A percentile compares a stretch with the other conserved stretches of the same genome.
Evolutionary conservation across 2,888 invertebrate genomes (phyloP).

Genomic region (Drosophila quinaria): DNA sequence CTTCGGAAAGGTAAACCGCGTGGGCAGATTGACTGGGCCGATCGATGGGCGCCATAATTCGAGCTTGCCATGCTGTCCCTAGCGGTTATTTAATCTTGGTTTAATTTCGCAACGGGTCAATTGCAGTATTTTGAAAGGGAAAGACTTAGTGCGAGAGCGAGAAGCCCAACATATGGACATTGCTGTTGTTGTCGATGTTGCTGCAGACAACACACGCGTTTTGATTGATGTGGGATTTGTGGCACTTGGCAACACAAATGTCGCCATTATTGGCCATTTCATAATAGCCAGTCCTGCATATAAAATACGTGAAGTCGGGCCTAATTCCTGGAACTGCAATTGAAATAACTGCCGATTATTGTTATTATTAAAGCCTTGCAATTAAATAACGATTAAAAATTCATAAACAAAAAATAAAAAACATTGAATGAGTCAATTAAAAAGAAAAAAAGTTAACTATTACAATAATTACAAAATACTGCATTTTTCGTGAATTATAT

Average conservation of each 20-base stretch:
- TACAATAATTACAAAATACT: background rate
- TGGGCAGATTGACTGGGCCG: slow-evolving; percentile 41
- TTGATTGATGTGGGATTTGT: slow-evolving; percentile 83
- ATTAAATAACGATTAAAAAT: slow-evolving; percentile 39
- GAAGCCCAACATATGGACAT: background rate
- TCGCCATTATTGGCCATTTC: slow-evolving; percentile 2
- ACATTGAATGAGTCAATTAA: background rate
- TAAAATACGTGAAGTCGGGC: slow-evolving; percentile 2
- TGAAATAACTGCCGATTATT: slow-evolving; percentile 23
- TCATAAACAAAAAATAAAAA: slow-evolving; percentile 13
- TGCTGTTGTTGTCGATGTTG: slow-evolving; percentile 22
- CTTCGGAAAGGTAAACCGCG: slow-evolving; percentile 13
- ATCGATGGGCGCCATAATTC: slow-evolving; percentile 57
- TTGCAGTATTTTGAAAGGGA: slow-evolving; percentile 35
- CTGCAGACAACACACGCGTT: slow-evolving; percentile 42
- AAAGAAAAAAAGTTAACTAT: background rate
- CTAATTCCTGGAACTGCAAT: slow-evolving; percentile 32
- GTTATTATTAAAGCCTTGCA: slow-evolving; percentile 26
- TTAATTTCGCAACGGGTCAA: slow-evolving; percentile 68
- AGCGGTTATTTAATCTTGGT: slow-evolving; percentile 76
- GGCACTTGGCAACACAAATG: slow-evolving; percentile 67
- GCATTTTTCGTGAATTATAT: background rate
- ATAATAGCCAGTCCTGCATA: slow-evolving; percentile 18
- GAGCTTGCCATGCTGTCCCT: slow-evolving; percentile 58
- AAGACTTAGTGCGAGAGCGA: background rate